A percentile compares a stretch with the other conserved stretches of the same genome.
phyloP scores from a whole-genome alignment of 2,113 vertebrate genomes.

The Jacana jacana region DNA sequence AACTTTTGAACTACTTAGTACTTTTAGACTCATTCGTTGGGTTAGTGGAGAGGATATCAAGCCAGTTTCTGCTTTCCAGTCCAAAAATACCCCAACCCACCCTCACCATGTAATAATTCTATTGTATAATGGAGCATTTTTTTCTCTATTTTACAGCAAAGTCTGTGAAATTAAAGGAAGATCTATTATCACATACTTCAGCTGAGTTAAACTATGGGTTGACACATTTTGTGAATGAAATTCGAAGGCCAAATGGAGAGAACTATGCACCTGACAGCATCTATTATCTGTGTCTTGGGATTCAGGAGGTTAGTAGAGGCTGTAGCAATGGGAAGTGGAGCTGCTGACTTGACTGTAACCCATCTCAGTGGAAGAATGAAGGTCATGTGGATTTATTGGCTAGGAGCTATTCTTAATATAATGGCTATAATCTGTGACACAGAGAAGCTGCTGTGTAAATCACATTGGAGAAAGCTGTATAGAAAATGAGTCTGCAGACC shows the following conservation, averaged over 20 bases:
- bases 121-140: conserved; percentile 31
- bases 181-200: conserved; percentile 83
- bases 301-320: conserved; percentile 90
- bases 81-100: not conserved
- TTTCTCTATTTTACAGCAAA: conserved; percentile 70
- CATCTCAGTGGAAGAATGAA: not conserved
- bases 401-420: not conserved
- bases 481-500: not conserved
- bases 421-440: not conserved
- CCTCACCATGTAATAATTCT: not conserved
- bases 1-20: not conserved
- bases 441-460: not conserved
- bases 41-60: not conserved
- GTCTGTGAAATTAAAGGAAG: conserved; percentile 84
- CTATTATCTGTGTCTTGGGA: conserved; percentile 96
- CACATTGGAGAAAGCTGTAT: not conserved
- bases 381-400: not conserved
- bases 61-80: not conserved
- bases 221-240: conserved; percentile 89
- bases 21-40: not conserved
- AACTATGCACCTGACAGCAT: conserved; percentile 94
- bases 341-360: not conserved
- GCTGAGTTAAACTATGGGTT: conserved; percentile 85
- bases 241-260: conserved; percentile 89
- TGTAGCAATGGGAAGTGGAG: not conserved